Base-by-base conservation (phyloP, 2,113 vertebrate species). In the Sapajus apella region DNA sequence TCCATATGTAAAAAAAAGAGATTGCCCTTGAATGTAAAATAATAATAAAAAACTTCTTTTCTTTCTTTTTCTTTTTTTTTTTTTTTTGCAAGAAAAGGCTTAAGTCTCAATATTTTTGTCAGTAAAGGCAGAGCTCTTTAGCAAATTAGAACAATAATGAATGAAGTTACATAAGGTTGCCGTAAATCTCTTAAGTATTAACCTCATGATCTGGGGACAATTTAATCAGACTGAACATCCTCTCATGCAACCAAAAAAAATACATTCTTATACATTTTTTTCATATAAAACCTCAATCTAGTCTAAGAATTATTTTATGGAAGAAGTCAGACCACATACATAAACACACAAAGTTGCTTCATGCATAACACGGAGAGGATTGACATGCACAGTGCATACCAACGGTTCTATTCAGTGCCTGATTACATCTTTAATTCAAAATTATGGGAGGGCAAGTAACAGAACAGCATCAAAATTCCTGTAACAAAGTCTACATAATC, bases 361-460 rank as follows among this genome's bases (percentile, higher is more conserved):
- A 43, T 32, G 79, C 70, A 83, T 47, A 83, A 55, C 43, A 64
- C 79, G 70, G 81, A 81, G 45, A 92, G 56, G 52, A 87, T 3
- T 96, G 66, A 47, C 96, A 97, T 97, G 82, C 86, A 93, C 73
- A 56, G 8, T 90, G 80, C 97, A 96, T 89, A 96, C 37, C 66
- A 98, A 83, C 87, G 89, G 32, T 95, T 56, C 75, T 96, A 66
- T 96, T 96, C 40, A 35, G 95, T 37, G 72, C 18, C 84, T 98
- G 97, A 98, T 96, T 96, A 13, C 68, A 97, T 94, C 94, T 98
- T 97, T 97, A 98, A 91, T 93, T 97, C 70, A 97, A 97, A 98
- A 92, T 87, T 97, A 95, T 32, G 35, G 76, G 91, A 97, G 95
- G 97, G 97, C 88, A 98, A 97, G 97, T 92, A 97, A 92, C 82